Conservation (phyloP, 2,888 invertebrate genomes). For the Caenorhabditis angaria region DNA sequence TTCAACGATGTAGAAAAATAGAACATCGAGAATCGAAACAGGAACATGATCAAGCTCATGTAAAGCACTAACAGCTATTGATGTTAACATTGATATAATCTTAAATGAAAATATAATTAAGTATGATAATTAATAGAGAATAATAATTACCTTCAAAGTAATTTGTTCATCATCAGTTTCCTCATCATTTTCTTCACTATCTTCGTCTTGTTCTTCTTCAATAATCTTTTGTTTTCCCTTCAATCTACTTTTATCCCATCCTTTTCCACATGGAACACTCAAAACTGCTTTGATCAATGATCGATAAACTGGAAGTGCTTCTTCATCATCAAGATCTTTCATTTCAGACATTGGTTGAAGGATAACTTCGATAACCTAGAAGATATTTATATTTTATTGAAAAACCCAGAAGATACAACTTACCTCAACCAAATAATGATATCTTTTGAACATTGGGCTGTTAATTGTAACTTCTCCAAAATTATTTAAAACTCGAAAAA, state of each 20-base stretch:
- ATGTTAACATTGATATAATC: constrained; percentile 10
- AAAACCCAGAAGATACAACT: not conserved
- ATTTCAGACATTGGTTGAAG: constrained; percentile 22
- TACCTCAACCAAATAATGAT: constrained; percentile 25
- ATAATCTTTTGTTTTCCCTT: not conserved
- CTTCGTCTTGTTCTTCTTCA: constrained; percentile 7
- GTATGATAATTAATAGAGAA: too few relatives aligned
- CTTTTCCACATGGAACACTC: constrained; percentile 22
- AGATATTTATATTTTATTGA: not conserved
- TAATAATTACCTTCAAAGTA: not conserved
- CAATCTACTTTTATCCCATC: constrained; percentile 18
- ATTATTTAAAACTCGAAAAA: constrained; percentile 21
- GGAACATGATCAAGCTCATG: constrained; percentile 32
- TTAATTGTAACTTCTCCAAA: constrained; percentile 24
- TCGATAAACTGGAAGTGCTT: constrained; percentile 10
- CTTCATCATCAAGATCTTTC: constrained; percentile 24
- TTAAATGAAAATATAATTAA: constrained; percentile 11
- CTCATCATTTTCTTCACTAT: constrained; percentile 2
- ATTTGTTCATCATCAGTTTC: constrained; percentile 19
- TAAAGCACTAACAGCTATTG: constrained; percentile 14
- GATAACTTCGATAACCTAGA: constrained; percentile 18
- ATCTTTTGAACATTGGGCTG: constrained; percentile 30
- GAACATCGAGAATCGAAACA: constrained; percentile 40
- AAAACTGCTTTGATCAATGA: constrained; percentile 16
- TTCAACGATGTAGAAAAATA: constrained; percentile 45